phyloP scores from a whole-genome alignment of 2,113 vertebrate species.

The Hemichromis elongatus region DNA sequence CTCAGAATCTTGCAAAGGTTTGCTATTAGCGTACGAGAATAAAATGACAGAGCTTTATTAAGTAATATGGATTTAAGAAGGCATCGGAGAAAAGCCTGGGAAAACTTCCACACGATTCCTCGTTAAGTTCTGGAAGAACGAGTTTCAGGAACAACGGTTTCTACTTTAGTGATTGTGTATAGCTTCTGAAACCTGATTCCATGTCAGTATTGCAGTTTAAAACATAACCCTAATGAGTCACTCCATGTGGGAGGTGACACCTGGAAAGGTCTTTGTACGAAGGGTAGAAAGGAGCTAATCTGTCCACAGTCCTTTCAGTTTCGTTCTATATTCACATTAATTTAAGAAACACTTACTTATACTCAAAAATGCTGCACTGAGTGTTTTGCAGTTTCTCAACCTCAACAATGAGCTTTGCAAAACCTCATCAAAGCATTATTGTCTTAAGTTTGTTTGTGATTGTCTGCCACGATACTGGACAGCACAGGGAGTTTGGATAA shows the following conservation, averaged over 20 bases:
- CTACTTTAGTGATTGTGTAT: not conserved
- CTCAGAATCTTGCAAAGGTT: not conserved
- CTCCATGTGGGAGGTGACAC: not conserved
- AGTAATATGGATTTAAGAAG: not conserved
- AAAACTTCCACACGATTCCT: not conserved
- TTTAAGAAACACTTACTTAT: not conserved
- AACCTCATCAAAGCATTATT: not conserved
- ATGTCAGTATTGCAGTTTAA: not conserved
- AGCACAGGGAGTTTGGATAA: not conserved
- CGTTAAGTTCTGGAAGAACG: not conserved
- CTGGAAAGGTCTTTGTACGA: not conserved
- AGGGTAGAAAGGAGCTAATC: not conserved
- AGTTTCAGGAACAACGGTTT: not conserved
- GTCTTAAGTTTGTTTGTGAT: not conserved
- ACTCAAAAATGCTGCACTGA: not conserved
- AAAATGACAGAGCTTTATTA: not conserved
- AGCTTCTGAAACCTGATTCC: not conserved
- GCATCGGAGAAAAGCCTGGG: fast-evolving
- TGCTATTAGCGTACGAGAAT: not conserved
- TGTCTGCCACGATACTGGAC: not conserved
- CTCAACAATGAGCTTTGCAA: not conserved
- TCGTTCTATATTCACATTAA: not conserved
- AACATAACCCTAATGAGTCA: not conserved
- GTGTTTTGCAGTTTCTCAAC: no score
- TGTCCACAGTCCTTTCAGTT: not conserved